A percentile compares a stretch with the other conserved stretches of the same genome.
phyloP scores from a whole-genome alignment of 1,140 invertebrate genomes.

The Diachasmimorpha longicaudata region DNA sequence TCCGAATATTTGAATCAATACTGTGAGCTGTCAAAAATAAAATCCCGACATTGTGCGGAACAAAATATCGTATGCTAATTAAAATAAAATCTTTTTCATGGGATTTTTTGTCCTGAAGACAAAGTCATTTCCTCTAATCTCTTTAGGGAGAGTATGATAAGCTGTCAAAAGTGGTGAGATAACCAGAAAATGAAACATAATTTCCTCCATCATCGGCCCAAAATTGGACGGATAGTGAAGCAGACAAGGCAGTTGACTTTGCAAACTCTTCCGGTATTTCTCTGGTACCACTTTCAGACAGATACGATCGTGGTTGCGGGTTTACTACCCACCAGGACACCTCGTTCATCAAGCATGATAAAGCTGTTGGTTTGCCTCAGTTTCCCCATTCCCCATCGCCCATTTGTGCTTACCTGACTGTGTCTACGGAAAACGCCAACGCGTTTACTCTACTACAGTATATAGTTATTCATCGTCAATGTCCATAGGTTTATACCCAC shows the following conservation, averaged over 20 bases:
- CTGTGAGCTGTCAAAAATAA: too few species aligned
- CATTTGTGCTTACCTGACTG: not conserved
- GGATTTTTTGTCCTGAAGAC: too few species aligned
- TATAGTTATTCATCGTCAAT: not conserved
- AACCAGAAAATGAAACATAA: too few species aligned
- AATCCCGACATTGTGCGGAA: too few species aligned
- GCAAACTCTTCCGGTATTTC: not conserved
- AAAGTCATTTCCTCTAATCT: too few species aligned
- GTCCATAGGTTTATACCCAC: not conserved
- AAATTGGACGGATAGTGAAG: not conserved
- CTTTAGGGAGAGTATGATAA: too few species aligned
- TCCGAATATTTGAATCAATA: too few species aligned
- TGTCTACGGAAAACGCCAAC: constrained; percentile 12
- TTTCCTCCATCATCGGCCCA: too few species aligned
- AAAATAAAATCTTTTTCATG: too few species aligned
- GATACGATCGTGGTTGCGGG: constrained; percentile 36
- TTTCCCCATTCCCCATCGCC: not conserved
- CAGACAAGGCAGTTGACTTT: not conserved
- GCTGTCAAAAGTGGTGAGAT: too few species aligned
- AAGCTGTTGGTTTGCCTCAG: constrained; percentile 43
- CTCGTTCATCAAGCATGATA: constrained; percentile 52
- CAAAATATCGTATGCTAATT: too few species aligned
- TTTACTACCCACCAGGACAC: constrained; percentile 33
- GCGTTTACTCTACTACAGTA: not conserved
- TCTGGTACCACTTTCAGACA: constrained; percentile 25